Evolutionary conservation across 2,888 invertebrate genomes (phyloP).

Genomic region (Ormyrus rosae): DNA sequence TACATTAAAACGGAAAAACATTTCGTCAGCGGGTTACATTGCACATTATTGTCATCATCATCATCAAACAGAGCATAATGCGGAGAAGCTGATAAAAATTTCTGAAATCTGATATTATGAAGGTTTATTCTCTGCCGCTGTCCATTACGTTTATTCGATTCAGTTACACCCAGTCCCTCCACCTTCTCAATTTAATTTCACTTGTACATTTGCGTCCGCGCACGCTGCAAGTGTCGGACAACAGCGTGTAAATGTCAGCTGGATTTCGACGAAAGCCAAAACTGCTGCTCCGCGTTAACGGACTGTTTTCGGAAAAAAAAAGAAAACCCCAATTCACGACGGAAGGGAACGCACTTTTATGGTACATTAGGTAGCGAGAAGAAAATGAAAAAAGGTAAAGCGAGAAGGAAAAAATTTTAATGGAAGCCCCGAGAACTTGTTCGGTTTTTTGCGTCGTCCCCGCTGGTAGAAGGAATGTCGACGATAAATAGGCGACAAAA

Average conservation of each 20-base stretch:
- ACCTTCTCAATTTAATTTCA: constrained; percentile 8
- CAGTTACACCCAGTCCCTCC: not conserved
- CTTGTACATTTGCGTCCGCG: not conserved
- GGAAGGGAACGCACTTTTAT: not conserved
- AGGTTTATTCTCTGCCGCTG: constrained; percentile 26
- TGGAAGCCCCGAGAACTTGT: not conserved
- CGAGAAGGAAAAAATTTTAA: not conserved
- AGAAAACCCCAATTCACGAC: not conserved
- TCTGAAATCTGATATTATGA: constrained; percentile 8
- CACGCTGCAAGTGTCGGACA: not conserved
- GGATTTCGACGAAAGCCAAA: not conserved
- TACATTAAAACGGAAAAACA: no score
- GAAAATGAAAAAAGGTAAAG: not conserved
- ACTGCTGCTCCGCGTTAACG: not conserved
- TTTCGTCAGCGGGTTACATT: no score
- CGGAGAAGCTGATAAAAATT: no score
- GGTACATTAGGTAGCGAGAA: not conserved
- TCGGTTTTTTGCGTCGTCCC: not conserved
- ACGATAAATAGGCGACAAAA: not conserved
- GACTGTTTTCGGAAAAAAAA: no score
- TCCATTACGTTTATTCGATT: constrained; percentile 28
- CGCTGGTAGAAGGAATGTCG: not conserved
- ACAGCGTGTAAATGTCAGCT: not conserved
- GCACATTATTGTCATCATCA: no score
- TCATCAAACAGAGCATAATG: no score